phyloP scores from a whole-genome alignment of 2,113 vertebrate species.

The Silurus glanis region DNA sequence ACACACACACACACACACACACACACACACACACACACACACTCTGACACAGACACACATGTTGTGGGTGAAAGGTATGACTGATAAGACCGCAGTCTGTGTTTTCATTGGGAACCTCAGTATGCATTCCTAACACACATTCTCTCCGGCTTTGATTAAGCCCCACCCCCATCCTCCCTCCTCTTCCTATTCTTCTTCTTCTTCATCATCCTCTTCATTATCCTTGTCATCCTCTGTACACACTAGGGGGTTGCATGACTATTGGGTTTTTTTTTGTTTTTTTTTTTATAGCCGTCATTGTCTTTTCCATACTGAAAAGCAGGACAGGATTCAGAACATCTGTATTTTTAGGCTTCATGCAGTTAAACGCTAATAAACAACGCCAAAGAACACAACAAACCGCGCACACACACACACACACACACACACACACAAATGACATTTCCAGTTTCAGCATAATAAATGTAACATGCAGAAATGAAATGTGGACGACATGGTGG shows the following conservation, averaged over 20 bases:
- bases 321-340: background rate
- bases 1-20: slow-evolving; percentile 25
- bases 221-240: background rate
- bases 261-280: background rate
- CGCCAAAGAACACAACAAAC: background rate
- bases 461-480: background rate
- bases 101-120: slow-evolving; percentile 14
- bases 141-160: background rate
- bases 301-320: background rate
- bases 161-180: background rate
- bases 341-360: background rate
- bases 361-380: background rate
- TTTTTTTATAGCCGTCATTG: background rate
- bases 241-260: background rate
- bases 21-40: background rate
- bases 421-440: background rate
- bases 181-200: no score
- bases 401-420: background rate
- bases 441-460: background rate
- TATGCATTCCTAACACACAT: slow-evolving; percentile 23
- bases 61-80: slow-evolving; percentile 22
- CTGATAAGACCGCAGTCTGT: slow-evolving; percentile 12
- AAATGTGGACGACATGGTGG: background rate
- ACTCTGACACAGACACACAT: slow-evolving; percentile 1
- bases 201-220: background rate